Base-by-base conservation (phyloP, 2,797 vertebrate species). In the Pangasius djambal region DNA sequence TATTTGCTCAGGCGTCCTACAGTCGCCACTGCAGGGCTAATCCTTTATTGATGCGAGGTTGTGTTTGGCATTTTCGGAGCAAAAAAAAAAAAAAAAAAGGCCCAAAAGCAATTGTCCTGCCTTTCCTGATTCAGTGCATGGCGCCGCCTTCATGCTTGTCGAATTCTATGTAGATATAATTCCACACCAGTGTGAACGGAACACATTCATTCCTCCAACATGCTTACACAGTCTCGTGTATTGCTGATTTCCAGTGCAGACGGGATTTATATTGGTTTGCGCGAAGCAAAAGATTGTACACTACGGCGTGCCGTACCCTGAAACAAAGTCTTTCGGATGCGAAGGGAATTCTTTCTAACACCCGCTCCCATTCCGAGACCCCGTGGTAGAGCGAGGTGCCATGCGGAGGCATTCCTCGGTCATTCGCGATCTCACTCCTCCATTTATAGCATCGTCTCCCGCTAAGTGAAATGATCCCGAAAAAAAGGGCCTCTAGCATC, bases 11-110 rank as follows among this genome's bases (percentile, higher is more conserved):
- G 78, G 67, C 85, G 65, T 77, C 70, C 72, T 44, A 50, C 81
- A 28, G 70, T 69, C 37, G 31, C 59, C 81, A 89, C 84, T 50
- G 75, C 85, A 31, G 88, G 69, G 40, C 85, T 87, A 89, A 89
- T 89, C 82, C 89, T 87, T 89, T 89, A 87, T 87, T 87, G 86
- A 87, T 85, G 89, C 20, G 34, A 79, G 89, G 70, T 85, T 84
- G 57, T 83, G 69, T 83, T 89, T 87, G 85, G 86, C 88, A 87
- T 83, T 83, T 89, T 84, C 48, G 6, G 44, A 57, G 28, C 37
- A 28, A 50, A 77, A 77, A 84, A 88, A 86, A 86, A 75, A 82
- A 61, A 20, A 40, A 40, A 37, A 25, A 52, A 67, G 69, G 37
- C 40, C 86, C 79, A 44, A 48, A 65, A 87, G 79, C 89, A 78